These are phyloP conservation scores for Orchestia grillus DNA, from an alignment of 1,140 invertebrate species.

Conservation along the genomic window DNA sequence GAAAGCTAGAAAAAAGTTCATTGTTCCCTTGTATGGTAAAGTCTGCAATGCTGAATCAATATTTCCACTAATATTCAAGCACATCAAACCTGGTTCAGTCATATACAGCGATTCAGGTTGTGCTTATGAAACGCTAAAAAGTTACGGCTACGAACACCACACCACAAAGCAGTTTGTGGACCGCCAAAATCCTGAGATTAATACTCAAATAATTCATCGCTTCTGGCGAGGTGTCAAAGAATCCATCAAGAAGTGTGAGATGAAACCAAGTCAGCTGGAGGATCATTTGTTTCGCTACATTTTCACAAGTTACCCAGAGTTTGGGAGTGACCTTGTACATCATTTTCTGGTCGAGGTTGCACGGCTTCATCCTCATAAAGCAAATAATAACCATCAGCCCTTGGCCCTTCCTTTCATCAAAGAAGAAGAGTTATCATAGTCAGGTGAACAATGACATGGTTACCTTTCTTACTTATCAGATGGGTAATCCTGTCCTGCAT, in stretches of 20 bases:
- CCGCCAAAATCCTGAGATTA: background rate
- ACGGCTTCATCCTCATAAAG: background rate
- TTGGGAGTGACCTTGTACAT: background rate
- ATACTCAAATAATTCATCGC: conserved; percentile 20
- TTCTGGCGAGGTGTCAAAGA: conserved; percentile 1
- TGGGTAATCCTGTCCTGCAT: background rate
- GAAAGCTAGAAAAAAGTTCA: background rate
- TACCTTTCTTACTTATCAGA: background rate
- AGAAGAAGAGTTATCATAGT: background rate
- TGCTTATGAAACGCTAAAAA: background rate
- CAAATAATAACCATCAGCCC: background rate
- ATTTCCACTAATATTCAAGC: conserved; percentile 9
- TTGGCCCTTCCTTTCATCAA: background rate
- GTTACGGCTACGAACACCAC: conserved; percentile 14
- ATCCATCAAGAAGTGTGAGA: conserved; percentile 10
- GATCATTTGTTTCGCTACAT: conserved; percentile 18
- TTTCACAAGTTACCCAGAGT: background rate
- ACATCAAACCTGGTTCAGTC: background rate
- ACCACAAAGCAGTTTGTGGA: background rate
- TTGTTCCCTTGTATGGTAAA: background rate
- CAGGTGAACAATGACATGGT: background rate
- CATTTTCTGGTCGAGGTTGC: background rate
- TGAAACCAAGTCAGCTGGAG: background rate
- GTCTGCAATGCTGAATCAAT: background rate
- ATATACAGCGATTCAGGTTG: background rate